Percentiles rank a stretch among this genome's conserved stretches.
Evolutionary conservation across 2,113 vertebrate genomes (phyloP).

Genomic region (Caranx ignobilis): DNA sequence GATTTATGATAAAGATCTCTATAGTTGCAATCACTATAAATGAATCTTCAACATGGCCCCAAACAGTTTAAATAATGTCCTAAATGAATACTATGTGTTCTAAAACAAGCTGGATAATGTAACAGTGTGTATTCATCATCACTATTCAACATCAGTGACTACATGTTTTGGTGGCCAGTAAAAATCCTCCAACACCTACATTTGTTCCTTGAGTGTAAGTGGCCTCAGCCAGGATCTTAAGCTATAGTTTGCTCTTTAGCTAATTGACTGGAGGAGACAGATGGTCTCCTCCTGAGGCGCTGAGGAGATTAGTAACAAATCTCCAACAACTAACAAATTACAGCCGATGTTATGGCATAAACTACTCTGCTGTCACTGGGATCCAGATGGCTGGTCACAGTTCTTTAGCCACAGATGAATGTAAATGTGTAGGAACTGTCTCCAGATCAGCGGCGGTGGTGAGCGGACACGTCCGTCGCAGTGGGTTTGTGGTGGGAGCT

Average conservation of each 20-base stretch:
- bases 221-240: neutral
- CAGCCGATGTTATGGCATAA: conserved; percentile 18
- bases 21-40: neutral
- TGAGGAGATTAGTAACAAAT: conserved; percentile 72
- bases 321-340: conserved; percentile 42
- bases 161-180: neutral
- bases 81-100: neutral
- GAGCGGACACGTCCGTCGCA: neutral
- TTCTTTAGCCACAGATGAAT: neutral
- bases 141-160: neutral
- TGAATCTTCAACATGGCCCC: neutral
- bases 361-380: conserved; percentile 20
- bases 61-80: neutral
- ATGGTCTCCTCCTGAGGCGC: conserved; percentile 59
- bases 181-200: neutral
- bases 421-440: neutral
- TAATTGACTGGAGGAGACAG: conserved; percentile 67
- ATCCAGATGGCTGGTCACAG: conserved; percentile 11
- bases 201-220: neutral
- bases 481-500: neutral
- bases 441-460: neutral
- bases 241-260: conserved; percentile 50
- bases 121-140: neutral
- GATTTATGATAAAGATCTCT: neutral
- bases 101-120: neutral